Evolutionary conservation across 2,888 invertebrate species (phyloP), one percentile per base, ranked within the genome.

Genomic region (Girardia tigrina): DNA sequence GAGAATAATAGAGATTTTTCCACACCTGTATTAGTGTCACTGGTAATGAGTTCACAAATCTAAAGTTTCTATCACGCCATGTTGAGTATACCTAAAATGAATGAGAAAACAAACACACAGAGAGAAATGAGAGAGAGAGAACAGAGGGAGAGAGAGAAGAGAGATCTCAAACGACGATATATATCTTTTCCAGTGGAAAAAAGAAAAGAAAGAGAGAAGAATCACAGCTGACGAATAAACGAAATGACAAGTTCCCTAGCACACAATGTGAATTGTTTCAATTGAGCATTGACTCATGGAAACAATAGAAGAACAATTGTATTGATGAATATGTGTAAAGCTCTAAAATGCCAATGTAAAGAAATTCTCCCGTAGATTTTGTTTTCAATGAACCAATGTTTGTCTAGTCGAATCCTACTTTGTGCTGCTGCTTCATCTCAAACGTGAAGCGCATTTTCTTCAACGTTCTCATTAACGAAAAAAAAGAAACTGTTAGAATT

Each of bases 1-100:
- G 56, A 56, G 56, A 56, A 56, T 56, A 56, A 56, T 56, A 56
- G 56, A n/a, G 56, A 56, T 56, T 56, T 56, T 56, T 56, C 56
- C 4, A 56, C 56, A 56, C 56, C 56, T 56, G 56, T 8, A 56
- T 4, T 56, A 56, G 8, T 56, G 23, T 56, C 4, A 56, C 56
- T 8, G n/a, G 23, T 4, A 4, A 56, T 56, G 2, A 56, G 56
- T 23, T 56, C 56, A n/a, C 20, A 4, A 56, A 56, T 56, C 56
- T n/a, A 12, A 56, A 20, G 56, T 56, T 56, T 56, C 56, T 56
- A 56, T 56, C 56, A 56, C n/a, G 56, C 23, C n/a, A 56, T n/a
- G 56, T 56, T 56, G 56, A 56, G 56, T n/a, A 56, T 4, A 56
- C 56, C 56, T n/a, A 56, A 56, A 56, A n/a, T 23, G 23, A 23